These are phyloP conservation scores for Drosophila bunnanda DNA, from an alignment of 2,888 invertebrate genomes.

Conservation along the genomic window DNA sequence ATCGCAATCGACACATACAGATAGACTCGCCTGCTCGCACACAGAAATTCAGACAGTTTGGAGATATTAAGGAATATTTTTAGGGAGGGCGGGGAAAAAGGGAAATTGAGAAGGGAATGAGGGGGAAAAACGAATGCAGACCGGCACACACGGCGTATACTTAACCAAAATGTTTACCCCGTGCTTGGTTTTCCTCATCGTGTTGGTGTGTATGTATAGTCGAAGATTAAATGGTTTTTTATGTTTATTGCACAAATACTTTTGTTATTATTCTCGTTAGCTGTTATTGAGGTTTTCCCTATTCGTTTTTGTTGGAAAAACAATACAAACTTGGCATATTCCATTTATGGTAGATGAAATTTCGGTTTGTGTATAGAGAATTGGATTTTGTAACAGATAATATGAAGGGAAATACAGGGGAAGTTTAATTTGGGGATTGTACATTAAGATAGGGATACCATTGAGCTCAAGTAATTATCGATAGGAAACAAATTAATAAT, in stretches of 20 bases:
- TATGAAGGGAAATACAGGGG: not conserved
- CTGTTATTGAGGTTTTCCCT: constrained; percentile 33
- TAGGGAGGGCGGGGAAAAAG: not conserved
- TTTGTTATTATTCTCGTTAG: constrained; percentile 34
- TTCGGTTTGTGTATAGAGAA: constrained; percentile 23
- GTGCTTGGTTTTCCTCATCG: not conserved
- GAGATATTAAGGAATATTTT: constrained; percentile 27
- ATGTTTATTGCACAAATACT: constrained; percentile 71
- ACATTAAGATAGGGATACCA: not conserved
- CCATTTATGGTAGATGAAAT: constrained; percentile 35
- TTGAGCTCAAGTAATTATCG: constrained; percentile 9
- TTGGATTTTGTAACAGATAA: constrained; percentile 6
- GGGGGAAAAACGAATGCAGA: constrained; percentile 10
- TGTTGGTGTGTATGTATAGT: constrained; percentile 37
- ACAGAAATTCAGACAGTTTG: constrained; percentile 22
- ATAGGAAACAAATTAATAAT: constrained; percentile 1
- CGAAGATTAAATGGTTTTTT: constrained; percentile 75
- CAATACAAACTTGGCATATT: constrained; percentile 1
- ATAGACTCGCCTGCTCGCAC: constrained; percentile 1
- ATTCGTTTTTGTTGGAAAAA: constrained; percentile 4
- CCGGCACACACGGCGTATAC: constrained; percentile 61
- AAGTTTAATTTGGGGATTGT: constrained; percentile 8
- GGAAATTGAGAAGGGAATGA: not conserved
- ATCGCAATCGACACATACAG: constrained; percentile 51
- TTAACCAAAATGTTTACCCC: constrained; percentile 71